Base-by-base conservation (phyloP, 2,113 vertebrate species). In the Orthonyx spaldingii region DNA sequence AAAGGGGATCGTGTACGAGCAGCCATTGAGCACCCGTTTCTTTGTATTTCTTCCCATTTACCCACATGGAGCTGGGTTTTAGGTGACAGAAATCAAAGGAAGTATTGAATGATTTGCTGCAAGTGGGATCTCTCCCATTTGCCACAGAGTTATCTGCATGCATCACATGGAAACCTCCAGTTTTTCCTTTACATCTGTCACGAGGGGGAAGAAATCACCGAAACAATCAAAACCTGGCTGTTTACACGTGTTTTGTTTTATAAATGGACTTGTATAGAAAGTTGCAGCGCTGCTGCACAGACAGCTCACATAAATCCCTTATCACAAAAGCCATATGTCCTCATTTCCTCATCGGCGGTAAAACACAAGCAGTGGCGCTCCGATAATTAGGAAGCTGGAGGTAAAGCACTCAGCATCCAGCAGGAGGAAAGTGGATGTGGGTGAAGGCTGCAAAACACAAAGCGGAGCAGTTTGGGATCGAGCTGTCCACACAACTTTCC, bases 301-400 rank as follows among this genome's bases (percentile, higher is more conserved):
- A 90, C 93, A 92, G 83, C 93, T 84, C 86, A 1, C 94, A 89
- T 90, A 84, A 88, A 92, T 93, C 94, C 66, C 96, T 97, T 96
- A 97, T 97, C 96, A 96, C 93, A 39, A 79, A 65, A 92, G 96
- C 96, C 96, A 96, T 95, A 97, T 96, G 96, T 96, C 96, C 94
- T 87, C 94, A 89, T 96, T 96, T 97, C 96, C 96, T 97, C 96
- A 68, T 78, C 93, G 53, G 93, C 0, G 3, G 83, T 59, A 24
- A 84, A 88, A 87, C 56, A 81, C 87, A 63, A 81, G 90, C 88
- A 7, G 52, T 0, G 11, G 72, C 5, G 6, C 83, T 84, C 68
- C 4, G 13, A 60, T 96, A 68, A 96, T 95, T 93, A 93, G 96
- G 93, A 96, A 96, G 90, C 86, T 95, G 92, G 90, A 93, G 92